These are phyloP conservation scores for Sapajus apella DNA, from an alignment of 2,113 vertebrate species.

Conservation along the genomic window DNA sequence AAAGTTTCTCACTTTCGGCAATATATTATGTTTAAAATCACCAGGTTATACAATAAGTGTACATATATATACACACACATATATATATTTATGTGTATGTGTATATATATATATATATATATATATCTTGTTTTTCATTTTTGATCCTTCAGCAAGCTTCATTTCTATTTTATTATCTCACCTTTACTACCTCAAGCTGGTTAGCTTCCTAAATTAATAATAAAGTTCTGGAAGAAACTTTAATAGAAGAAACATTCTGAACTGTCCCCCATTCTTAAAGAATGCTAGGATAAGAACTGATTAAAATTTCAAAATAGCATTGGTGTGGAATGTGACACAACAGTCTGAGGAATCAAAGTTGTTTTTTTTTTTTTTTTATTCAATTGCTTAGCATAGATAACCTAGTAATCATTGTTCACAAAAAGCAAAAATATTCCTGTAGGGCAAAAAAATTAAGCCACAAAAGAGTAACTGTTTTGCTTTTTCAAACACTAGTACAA, in stretches of 20 bases:
- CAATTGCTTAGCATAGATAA: background rate
- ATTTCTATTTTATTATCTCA: background rate
- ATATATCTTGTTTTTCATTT: background rate
- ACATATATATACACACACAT: no score
- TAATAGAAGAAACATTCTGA: background rate
- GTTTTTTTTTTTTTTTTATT: slow-evolving; percentile 31
- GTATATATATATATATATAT: no score
- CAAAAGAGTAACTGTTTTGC: background rate
- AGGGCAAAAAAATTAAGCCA: background rate
- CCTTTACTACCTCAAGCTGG: background rate
- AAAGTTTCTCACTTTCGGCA: background rate
- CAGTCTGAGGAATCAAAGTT: background rate
- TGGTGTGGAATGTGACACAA: background rate
- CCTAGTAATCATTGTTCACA: background rate
- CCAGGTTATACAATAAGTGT: background rate
- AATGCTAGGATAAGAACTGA: background rate
- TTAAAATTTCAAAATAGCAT: background rate
- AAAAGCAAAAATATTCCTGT: background rate
- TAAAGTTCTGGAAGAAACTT: slow-evolving; percentile 20
- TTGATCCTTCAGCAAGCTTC: background rate
- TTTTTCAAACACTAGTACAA: background rate
- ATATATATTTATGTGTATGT: no score
- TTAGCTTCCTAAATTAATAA: background rate
- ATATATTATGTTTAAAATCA: background rate
- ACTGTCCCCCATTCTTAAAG: background rate